Percentiles rank a stretch among this genome's conserved stretches.
These are phyloP conservation scores for Pecten maximus DNA, from an alignment of 2,888 invertebrate genomes.

Conservation along the genomic window DNA sequence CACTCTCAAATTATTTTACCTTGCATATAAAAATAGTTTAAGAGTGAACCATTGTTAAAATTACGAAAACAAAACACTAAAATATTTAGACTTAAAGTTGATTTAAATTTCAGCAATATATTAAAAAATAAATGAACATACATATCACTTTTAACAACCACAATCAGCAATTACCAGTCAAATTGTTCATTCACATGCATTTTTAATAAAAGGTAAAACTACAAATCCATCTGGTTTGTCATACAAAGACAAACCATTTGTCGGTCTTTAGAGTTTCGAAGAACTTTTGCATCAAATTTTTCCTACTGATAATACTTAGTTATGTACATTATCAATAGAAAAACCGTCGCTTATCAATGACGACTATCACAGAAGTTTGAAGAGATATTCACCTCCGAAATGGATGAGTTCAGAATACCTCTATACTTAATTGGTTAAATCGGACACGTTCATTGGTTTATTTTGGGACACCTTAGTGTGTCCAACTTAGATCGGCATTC, in stretches of 20 bases:
- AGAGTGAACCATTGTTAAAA: too few relatives aligned
- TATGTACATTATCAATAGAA: not conserved
- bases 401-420: not conserved
- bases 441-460: not conserved
- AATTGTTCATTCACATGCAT: not conserved
- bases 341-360: not conserved
- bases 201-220: not conserved
- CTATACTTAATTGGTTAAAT: not conserved
- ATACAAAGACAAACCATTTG: not conserved
- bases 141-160: not conserved
- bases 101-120: not conserved
- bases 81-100: too few relatives aligned
- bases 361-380: constrained; percentile 10
- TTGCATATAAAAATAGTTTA: too few relatives aligned
- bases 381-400: not conserved
- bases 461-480: not conserved
- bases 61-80: too few relatives aligned
- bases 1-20: too few relatives aligned
- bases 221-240: not conserved
- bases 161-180: not conserved
- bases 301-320: not conserved
- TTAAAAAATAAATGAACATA: not conserved
- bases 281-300: not conserved
- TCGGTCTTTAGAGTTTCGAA: constrained; percentile 22
- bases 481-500: not conserved